Evolutionary conservation across 2,113 vertebrate genomes (phyloP).

Genomic region (Pseudolaguvia tuberculata): DNA sequence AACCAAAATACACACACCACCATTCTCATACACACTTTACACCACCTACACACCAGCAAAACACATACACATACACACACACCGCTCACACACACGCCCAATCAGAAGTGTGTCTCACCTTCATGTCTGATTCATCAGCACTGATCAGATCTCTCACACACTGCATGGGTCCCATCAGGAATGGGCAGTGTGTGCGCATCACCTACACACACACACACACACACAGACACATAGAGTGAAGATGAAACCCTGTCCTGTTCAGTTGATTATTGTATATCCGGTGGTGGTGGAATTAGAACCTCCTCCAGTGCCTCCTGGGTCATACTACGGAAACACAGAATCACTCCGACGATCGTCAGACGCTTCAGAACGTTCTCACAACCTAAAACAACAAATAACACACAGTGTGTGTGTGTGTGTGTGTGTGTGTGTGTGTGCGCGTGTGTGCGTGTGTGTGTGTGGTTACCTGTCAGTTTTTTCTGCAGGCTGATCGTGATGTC

Average conservation of each 20-base stretch:
- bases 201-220: slow-evolving; percentile 60
- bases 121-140: slow-evolving; percentile 76
- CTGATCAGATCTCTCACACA: slow-evolving; percentile 71
- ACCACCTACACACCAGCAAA: slow-evolving; percentile 79
- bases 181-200: slow-evolving; percentile 79
- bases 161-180: slow-evolving; percentile 79
- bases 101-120: slow-evolving; percentile 68
- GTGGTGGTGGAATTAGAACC: no score
- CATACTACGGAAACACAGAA: slow-evolving; percentile 84
- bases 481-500: slow-evolving; percentile 75
- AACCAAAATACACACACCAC: no score
- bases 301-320: slow-evolving; percentile 79
- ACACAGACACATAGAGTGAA: not conserved
- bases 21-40: slow-evolving; percentile 80
- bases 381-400: slow-evolving; percentile 59
- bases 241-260: not conserved
- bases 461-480: slow-evolving; percentile 77
- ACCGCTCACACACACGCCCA: not conserved
- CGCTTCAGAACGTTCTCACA: slow-evolving; percentile 85
- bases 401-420: not conserved
- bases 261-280: no score
- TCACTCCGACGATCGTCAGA: slow-evolving; percentile 92
- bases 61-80: slow-evolving; percentile 76
- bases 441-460: not conserved
- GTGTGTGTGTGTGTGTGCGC: not conserved